These are phyloP conservation scores for Oopsacas minuta DNA, from an alignment of 37 sponge, comb jelly and placozoan genomes.

Conservation along the genomic window DNA sequence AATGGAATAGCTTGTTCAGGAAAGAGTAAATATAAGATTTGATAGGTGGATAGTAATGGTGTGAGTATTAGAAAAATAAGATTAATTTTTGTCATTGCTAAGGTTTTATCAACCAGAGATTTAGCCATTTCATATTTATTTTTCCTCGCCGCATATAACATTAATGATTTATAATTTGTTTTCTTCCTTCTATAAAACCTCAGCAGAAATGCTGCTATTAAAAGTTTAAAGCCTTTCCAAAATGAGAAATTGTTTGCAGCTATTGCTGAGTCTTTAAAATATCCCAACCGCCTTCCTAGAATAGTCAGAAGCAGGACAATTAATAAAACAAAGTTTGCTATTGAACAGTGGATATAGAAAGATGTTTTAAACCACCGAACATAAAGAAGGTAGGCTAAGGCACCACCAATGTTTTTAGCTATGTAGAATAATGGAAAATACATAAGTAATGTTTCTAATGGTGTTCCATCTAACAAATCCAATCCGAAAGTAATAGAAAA, in stretches of 20 bases:
- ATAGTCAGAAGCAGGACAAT: background rate
- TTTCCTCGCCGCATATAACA: background rate
- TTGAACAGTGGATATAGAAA: background rate
- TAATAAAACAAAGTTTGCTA: background rate
- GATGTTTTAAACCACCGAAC: background rate
- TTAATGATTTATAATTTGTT: background rate
- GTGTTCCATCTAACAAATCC: background rate
- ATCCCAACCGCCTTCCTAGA: background rate
- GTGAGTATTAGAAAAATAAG: background rate
- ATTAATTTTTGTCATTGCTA: background rate
- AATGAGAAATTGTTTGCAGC: background rate
- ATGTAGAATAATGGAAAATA: background rate
- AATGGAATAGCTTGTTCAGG: background rate
- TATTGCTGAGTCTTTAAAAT: background rate
- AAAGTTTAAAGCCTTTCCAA: background rate
- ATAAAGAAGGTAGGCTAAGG: background rate
- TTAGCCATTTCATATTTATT: background rate
- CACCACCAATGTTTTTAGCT: background rate
- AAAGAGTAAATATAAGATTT: background rate
- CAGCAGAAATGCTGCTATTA: background rate
- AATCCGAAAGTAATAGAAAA: background rate
- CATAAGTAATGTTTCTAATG: background rate
- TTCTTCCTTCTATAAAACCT: background rate
- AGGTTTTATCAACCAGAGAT: background rate
- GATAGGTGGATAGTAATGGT: background rate